These are phyloP conservation scores for Verasper variegatus DNA, from an alignment of 2,113 vertebrate species.

Conservation along the genomic window DNA sequence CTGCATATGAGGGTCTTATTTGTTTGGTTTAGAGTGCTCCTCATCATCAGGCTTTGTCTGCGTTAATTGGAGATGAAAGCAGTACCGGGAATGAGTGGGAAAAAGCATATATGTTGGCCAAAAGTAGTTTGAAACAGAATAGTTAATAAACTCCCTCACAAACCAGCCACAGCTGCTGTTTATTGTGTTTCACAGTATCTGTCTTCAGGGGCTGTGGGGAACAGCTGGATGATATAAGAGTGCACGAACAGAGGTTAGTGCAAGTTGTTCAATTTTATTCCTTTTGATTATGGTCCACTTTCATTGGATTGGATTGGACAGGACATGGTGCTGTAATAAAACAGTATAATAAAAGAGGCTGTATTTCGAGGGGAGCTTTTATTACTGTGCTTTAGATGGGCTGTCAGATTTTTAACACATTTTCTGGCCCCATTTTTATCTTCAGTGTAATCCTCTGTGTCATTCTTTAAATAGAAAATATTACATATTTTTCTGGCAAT, in stretches of 20 bases:
- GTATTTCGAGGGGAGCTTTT: constrained; percentile 33
- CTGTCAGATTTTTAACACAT: constrained; percentile 9
- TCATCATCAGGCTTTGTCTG: constrained; percentile 26
- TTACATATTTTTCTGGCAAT: background rate
- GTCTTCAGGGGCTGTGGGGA: background rate
- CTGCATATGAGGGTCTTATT: background rate
- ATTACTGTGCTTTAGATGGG: constrained; percentile 1
- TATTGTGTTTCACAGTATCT: background rate
- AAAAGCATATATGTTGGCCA: constrained; percentile 31
- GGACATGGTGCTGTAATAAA: constrained; percentile 19
- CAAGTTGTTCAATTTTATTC: constrained; percentile 10
- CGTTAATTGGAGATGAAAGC: constrained; percentile 18
- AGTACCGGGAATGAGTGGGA: background rate
- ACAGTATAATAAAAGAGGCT: constrained; percentile 16
- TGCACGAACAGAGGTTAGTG: constrained; percentile 12
- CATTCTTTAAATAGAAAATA: constrained; percentile 15
- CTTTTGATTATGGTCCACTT: constrained; percentile 21
- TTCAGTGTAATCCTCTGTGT: constrained; percentile 8
- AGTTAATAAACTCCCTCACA: constrained; percentile 21
- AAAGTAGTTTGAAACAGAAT: constrained; percentile 45
- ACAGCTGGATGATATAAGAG: background rate
- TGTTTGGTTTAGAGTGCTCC: constrained; percentile 23
- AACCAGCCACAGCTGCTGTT: background rate
- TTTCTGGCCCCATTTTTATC: constrained; percentile 31
- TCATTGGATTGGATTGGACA: constrained; percentile 22